Base-by-base conservation (phyloP, 2,888 invertebrate genomes). In the Drosophila neotestacea region DNA sequence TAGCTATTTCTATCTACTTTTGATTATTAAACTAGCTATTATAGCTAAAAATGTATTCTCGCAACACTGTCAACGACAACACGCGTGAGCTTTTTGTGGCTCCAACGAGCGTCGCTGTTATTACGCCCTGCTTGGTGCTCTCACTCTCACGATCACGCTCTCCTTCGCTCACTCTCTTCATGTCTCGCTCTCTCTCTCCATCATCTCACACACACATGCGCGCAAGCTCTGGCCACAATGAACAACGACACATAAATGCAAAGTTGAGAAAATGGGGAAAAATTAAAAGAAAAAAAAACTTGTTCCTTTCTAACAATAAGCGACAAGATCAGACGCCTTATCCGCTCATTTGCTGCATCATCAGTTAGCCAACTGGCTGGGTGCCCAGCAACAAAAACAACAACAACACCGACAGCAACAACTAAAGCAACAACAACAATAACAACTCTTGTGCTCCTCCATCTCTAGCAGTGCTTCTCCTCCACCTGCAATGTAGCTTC, bases 221-320 rank as follows among this genome's bases (percentile, higher is more conserved):
- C 13, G 9, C 32, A 41, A 42, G 51, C 59, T 36, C 47, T 38
- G 41, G 30, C 38, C 47, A 60, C 55, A 58, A 50, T 51, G 55
- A 48, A 62, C 41, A 39, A 6, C 22, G 38, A 7, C 22, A 55
- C 30, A 55, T 54, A 44, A 68, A 60, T 63, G 62, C 73, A 73
- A 65, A 77, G 73, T 62, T 54, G n/a, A 64, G 72, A 66, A 77
- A 73, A 78, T 61, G 60, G 69, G 61, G 47, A 69, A 71, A 62
- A 55, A 59, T 52, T 36, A 9, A 62, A 65, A 66, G 50, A 48
- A 73, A 78, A 64, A 48, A 76, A 78, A 79, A 79, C 79, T 73
- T 77, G 81, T 79, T 79, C 77, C 79, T 77, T 78, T 77, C 73
- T 76, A 77, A 73, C 67, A 77, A 61, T 63, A 61, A 69, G 75